Evolutionary conservation across 2,113 vertebrate species (phyloP), one percentile per base, ranked within the genome.

Genomic region (Corythornis cristatus): DNA sequence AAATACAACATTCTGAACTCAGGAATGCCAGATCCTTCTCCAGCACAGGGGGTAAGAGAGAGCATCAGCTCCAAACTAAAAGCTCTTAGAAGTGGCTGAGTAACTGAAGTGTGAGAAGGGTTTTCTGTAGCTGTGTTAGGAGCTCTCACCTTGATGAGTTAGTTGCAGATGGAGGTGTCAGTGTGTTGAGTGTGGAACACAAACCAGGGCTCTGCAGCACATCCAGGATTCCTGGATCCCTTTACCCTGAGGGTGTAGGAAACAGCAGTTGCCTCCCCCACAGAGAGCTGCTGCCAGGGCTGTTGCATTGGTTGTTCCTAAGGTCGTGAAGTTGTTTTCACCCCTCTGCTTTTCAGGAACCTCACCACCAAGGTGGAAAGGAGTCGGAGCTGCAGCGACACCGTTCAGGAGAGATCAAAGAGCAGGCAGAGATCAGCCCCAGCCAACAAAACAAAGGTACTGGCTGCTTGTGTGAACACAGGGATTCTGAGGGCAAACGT

Each of bases 331-430:
- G 15, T 57, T 48, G 9, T 28, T 68, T 57, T 89, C 71, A 70
- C 56, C 11, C 37, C 0, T 53, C 56, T 88, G 66, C 85, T 95
- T 82, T 86, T 53, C 94, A 98, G 98, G 95, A 97, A 97, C 92
- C 97, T 98, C 43, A 98, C 95, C 31, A 77, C 93, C 81, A 97
- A 97, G 76, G 93, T 98, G 88, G 98, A 98, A 66, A 96, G 99
- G 95, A 99, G 99, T 90, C 98, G 97, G 80, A 99, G 99, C 96
- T 99, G 99, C 96, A 99, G 95, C 0, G 99, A 99, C 75, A 97
- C 98, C 13, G 84, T 98, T 79, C 97, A 96, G 48, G 98, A 99
- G 61, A 93, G 97, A 94, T 96, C 95, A 22, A 99, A 98, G 95
- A 97, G 93, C 94, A 97, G 98, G 93, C 95, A 97, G 81, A 95